Base-by-base conservation (phyloP, 2,797 vertebrate genomes). In the Coreius guichenoti region DNA sequence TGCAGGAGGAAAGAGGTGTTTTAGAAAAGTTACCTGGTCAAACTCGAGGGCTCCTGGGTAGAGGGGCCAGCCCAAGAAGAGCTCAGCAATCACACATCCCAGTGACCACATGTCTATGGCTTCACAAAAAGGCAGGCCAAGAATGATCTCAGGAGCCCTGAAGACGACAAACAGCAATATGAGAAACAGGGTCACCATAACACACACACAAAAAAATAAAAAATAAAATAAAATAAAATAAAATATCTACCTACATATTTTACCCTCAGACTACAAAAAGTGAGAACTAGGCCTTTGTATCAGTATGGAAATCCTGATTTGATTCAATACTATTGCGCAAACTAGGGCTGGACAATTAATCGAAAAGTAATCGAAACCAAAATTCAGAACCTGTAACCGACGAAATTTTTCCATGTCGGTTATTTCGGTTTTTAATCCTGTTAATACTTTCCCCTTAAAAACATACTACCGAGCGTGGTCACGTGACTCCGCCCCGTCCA, bases 21-120 rank as follows among this genome's bases (percentile, higher is more conserved):
- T 85, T 74, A 63, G 75, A 87, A 51, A 72, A 83, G 58, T 93
- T 97, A 99, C 98, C 98, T 99, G 98, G 93, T 99, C 98, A 85
- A 98, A 99, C 94, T 99, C 98, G 95, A 99, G 94, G 88, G 98
- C 98, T 94, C 98, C 98, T 17, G 98, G 98, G 94, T 99, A 99
- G 77, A 99, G 96, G 65, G 98, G 98, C 98, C 98, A 99, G 92
- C 98, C 98, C 91, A 99, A 96, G 93, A 99, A 99, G 86, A 99
- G 96, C 92, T 99, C 98, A 72, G 98, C 98, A 90, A 99, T 98
- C 95, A 99, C 98, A 93, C 98, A 99, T 91, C 98, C 98, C 89
- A 99, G 92, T 4, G 98, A 99, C 98, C 98, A 99, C 98, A 99
- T 99, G 95, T 99, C 98, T 97, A 99, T 99, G 97, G 98, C 98